Evolutionary conservation across 2,113 vertebrate species (phyloP).

Genomic region (Lepus americanus): DNA sequence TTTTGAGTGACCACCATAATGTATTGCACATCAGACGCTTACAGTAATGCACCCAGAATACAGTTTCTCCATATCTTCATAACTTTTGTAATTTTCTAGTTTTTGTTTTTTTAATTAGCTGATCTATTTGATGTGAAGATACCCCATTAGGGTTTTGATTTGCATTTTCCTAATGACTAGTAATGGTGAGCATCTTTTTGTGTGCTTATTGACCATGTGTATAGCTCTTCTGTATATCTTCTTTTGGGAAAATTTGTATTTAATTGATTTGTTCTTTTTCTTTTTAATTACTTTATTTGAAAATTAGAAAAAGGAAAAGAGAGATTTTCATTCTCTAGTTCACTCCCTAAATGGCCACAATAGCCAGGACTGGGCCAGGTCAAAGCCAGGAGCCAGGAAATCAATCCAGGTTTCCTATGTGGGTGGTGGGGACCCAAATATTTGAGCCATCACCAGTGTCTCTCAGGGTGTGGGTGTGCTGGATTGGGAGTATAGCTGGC

Average conservation of each 20-base stretch:
- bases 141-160: neutral
- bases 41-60: neutral
- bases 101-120: neutral
- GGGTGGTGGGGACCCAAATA: too few relatives aligned
- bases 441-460: too few relatives aligned
- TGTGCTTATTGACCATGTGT: neutral
- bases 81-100: constrained; percentile 7
- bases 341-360: too few relatives aligned
- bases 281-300: too few relatives aligned
- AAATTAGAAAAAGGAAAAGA: too few relatives aligned
- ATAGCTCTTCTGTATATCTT: neutral
- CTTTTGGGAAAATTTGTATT: constrained; percentile 31
- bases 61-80: neutral
- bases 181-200: neutral
- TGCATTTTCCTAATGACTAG: constrained; percentile 3
- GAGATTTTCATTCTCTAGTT: too few relatives aligned
- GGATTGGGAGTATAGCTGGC: too few relatives aligned
- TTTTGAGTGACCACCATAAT: neutral
- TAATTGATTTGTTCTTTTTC: neutral
- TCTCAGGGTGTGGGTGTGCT: too few relatives aligned
- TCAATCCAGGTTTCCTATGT: too few relatives aligned
- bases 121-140: neutral
- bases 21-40: too few relatives aligned
- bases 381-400: too few relatives aligned
- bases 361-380: too few relatives aligned